Base-by-base conservation (phyloP, 2,113 vertebrate genomes). In the Bubo scandiacus region DNA sequence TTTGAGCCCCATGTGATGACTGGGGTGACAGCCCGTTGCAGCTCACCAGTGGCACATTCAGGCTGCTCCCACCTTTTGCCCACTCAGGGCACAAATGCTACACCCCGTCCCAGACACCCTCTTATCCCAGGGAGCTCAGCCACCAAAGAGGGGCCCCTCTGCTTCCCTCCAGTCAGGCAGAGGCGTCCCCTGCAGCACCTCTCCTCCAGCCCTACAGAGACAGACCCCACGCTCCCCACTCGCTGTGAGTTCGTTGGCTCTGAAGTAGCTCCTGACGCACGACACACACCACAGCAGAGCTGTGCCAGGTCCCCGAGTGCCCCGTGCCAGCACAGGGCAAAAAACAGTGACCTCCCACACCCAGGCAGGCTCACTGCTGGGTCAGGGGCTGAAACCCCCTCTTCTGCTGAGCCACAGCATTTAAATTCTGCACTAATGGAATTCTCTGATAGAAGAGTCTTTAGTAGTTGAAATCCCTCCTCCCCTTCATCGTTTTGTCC, bases 1-100 rank as follows among this genome's bases (percentile, higher is more conserved):
- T 17, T 36, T 36, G 20, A 62, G 29, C 40, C 29, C n/a, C 29
- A 5, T 11, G 8, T 34, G 54, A 51, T 1, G 1, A 15, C 42
- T 1, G 25, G 12, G n/a, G 30, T 66, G 30, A 49, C 59, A 27
- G 12, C 68, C 42, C 2, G 0, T 7, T 43, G 26, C 32, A 54
- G 45, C 38, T 70, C 5, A 0, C 16, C 36, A 1, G 1, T 9
- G 49, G 40, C 40, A 30, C 3, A 8, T 47, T 80, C 23, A 40
- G 75, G 57, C 57, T 40, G 34, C 42, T 79, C 55, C 65, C 47
- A 27, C 32, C 30, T 51, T 62, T 40, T 54, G 47, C 62, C 54
- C 12, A 2, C 27, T 52, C 27, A 68, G 47, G 19, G 62, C 29
- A 26, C 40, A 25, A 68, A 54, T 9, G 29, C 22, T 40, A 75